Evolutionary conservation across 2,797 vertebrate genomes (phyloP), one percentile per base, ranked within the genome.

Genomic region (Lutjanus campechanus): DNA sequence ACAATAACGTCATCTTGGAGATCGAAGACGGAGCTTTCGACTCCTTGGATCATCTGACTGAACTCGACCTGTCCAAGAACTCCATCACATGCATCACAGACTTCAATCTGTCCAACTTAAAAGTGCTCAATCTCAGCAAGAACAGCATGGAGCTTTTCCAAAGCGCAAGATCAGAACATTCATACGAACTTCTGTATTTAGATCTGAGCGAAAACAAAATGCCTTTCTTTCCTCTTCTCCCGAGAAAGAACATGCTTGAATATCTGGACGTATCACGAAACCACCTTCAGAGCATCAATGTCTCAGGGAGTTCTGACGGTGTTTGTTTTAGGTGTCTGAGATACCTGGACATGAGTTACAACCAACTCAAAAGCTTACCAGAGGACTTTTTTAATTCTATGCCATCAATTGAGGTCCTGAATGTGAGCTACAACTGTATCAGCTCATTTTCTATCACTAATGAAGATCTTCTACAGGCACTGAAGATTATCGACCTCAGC

Each of bases 1-100:
- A 97, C 70, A 98, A 97, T 59, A 99, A 99, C 0, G 96, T 99
- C 82, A 97, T 99, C 69, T 90, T 99, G 93, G 97, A 99, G 88
- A 99, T 99, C 1, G 96, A 99, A 84, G 97, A 97, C 0, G 97
- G 98, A 0, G 95, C 97, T n/a, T 98, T 99, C 29, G 97, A 98
- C 51, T 87, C 89, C 1, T 84, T 99, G 60, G 36, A 58, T 40
- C 81, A 76, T 71, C 95, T 99, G 74, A 93, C 92, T 7, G 96
- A 96, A 63, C 97, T 99, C 0, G 97, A 98, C 56, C 92, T 99
- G 78, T 98, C 98, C 74, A 96, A 95, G 88, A 99, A 99, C 85
- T 99, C 98, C 1, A 97, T 99, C 89, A 96, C 96, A 1, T 99
- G 98, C 91, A 97, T 99, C 90, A 96, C 95, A 0, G 95, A 97